These are phyloP conservation scores for Heliconius erato DNA, from an alignment of 2,888 invertebrate species.

Conservation along the genomic window DNA sequence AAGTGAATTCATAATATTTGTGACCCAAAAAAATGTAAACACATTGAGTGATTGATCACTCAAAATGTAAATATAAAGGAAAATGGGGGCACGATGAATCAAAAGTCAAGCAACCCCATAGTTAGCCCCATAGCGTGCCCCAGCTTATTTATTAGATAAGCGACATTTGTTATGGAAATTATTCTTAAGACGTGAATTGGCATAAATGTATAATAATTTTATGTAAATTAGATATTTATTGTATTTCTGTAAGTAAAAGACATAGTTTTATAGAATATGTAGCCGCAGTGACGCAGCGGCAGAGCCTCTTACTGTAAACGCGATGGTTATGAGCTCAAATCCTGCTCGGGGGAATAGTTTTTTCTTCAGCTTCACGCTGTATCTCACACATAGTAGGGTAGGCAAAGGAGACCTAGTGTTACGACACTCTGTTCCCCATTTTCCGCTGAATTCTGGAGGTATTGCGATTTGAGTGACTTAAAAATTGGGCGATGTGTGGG, in stretches of 20 bases:
- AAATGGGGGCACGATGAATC: constrained; percentile 37
- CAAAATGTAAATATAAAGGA: constrained; percentile 22
- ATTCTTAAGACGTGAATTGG: constrained; percentile 24
- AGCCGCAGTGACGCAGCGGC: too few species aligned
- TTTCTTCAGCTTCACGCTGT: too few species aligned
- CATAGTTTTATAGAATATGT: too few species aligned
- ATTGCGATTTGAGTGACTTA: too few species aligned
- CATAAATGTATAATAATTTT: constrained; percentile 15
- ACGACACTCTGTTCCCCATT: too few species aligned
- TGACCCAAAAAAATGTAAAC: constrained; percentile 42
- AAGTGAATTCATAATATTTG: constrained; percentile 28
- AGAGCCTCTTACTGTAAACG: too few species aligned
- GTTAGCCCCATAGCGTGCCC: constrained; percentile 27
- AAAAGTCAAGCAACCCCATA: constrained; percentile 32
- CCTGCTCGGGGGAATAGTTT: too few species aligned
- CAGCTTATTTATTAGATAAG: constrained; percentile 32
- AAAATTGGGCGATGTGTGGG: too few species aligned
- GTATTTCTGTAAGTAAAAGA: neutral
- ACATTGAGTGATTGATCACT: constrained; percentile 45
- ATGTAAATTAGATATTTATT: neutral
- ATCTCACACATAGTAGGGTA: too few species aligned
- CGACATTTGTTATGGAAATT: constrained; percentile 28
- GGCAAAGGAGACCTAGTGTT: too few species aligned
- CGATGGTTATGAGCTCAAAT: too few species aligned
- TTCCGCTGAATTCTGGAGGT: too few species aligned